These are phyloP conservation scores for Heliconius hortense DNA, from an alignment of 2,888 invertebrate genomes.

Conservation along the genomic window DNA sequence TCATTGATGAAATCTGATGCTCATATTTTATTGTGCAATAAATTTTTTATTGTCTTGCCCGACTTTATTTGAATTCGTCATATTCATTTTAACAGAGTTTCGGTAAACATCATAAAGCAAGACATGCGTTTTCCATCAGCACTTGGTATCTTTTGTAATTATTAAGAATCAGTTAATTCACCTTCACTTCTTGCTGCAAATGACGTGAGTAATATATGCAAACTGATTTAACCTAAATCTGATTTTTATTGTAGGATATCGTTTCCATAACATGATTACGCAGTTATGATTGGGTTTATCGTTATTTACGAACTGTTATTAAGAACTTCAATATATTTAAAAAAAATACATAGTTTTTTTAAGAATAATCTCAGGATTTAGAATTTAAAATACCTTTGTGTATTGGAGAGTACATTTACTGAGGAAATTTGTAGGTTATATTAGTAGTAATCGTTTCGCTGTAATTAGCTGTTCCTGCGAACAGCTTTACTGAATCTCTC, in stretches of 20 bases:
- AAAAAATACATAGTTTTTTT: no score
- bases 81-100: slow-evolving; percentile 40
- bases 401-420: no score
- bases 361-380: no score
- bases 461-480: no score
- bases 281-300: no score
- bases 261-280: neutral
- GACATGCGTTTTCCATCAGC: slow-evolving; percentile 34
- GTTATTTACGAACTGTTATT: no score
- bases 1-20: slow-evolving; percentile 59
- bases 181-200: slow-evolving; percentile 26
- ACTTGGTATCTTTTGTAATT: slow-evolving; percentile 34
- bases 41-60: slow-evolving; percentile 60
- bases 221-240: neutral
- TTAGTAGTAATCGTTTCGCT: no score
- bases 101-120: slow-evolving; percentile 20
- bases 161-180: slow-evolving; percentile 34
- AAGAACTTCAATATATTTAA: no score
- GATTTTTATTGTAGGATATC: neutral
- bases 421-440: no score
- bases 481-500: no score
- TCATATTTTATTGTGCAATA: slow-evolving; percentile 64
- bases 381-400: no score
- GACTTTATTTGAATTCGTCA: slow-evolving; percentile 46
- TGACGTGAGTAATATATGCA: neutral